These are phyloP conservation scores for Neodiprion pinetum DNA, from an alignment of 1,140 invertebrate genomes.

Conservation along the genomic window DNA sequence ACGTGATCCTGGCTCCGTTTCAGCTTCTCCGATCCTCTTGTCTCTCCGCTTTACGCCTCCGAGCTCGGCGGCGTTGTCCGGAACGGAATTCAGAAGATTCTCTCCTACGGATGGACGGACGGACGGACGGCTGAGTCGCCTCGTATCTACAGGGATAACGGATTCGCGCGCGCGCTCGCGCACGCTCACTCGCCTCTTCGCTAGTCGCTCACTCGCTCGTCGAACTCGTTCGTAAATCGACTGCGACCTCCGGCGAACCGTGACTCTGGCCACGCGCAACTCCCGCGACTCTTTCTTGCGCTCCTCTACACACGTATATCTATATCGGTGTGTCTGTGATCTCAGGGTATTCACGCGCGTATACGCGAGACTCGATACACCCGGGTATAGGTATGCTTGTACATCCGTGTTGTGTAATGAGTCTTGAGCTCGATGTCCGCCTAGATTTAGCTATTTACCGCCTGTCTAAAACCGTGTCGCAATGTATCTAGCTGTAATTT, in stretches of 20 bases:
- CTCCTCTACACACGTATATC: no score
- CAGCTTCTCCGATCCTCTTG: not conserved
- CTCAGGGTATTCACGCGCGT: no score
- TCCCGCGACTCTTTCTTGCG: not conserved
- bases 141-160: not conserved
- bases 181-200: no score
- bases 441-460: no score
- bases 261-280: not conserved
- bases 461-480: no score
- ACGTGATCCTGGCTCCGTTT: not conserved
- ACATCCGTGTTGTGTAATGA: no score
- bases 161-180: not conserved
- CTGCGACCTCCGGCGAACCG: conserved; percentile 3
- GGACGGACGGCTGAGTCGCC: not conserved
- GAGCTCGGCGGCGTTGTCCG: not conserved
- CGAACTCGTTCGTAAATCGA: conserved; percentile 7
- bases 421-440: no score
- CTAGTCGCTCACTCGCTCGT: not conserved
- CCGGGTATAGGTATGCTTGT: no score
- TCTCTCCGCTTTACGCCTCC: not conserved
- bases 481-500: no score
- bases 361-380: no score
- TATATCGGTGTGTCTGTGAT: no score
- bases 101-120: not conserved
- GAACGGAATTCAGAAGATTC: conserved; percentile 5